These are phyloP conservation scores for Drosophila algonquin DNA, from an alignment of 2,888 invertebrate genomes.

Conservation along the genomic window DNA sequence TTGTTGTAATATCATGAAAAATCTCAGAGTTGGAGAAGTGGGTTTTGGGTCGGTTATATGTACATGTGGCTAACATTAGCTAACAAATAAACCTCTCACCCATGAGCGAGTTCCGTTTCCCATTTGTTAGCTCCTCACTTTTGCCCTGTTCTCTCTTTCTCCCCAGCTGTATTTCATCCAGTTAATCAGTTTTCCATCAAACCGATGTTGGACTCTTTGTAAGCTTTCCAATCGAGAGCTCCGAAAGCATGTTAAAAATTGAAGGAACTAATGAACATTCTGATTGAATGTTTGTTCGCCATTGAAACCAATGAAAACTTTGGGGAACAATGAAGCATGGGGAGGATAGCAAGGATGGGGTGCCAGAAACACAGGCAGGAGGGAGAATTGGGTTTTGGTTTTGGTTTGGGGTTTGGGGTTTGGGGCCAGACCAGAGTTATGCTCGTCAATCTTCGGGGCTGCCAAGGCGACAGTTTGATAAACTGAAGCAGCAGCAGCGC, in stretches of 20 bases:
- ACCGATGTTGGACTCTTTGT: not conserved
- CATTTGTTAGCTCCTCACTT: not conserved
- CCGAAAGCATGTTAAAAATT: constrained; percentile 28
- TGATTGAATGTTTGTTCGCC: constrained; percentile 33
- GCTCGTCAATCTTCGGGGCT: constrained; percentile 68
- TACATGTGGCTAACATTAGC: too few relatives aligned
- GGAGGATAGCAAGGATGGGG: not conserved
- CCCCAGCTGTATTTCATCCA: constrained; percentile 15
- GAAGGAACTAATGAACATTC: constrained; percentile 25
- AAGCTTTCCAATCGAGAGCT: constrained; percentile 7
- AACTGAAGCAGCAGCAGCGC: constrained; percentile 66
- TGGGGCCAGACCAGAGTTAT: constrained; percentile 47
- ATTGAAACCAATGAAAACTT: constrained; percentile 13
- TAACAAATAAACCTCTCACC: too few relatives aligned
- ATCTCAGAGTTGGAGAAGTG: too few relatives aligned
- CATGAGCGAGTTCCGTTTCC: not conserved
- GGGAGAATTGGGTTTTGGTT: not conserved
- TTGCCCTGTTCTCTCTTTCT: constrained; percentile 8
- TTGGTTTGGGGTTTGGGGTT: not conserved
- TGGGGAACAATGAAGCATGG: not conserved
- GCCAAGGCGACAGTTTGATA: constrained; percentile 73
- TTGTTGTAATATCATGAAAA: too few relatives aligned
- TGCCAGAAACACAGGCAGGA: not conserved
- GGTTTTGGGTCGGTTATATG: too few relatives aligned
- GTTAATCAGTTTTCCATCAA: constrained; percentile 34